These are phyloP conservation scores for Anthopleura sola DNA, from an alignment of 64 coral and sea anemone genomes.

Conservation along the genomic window DNA sequence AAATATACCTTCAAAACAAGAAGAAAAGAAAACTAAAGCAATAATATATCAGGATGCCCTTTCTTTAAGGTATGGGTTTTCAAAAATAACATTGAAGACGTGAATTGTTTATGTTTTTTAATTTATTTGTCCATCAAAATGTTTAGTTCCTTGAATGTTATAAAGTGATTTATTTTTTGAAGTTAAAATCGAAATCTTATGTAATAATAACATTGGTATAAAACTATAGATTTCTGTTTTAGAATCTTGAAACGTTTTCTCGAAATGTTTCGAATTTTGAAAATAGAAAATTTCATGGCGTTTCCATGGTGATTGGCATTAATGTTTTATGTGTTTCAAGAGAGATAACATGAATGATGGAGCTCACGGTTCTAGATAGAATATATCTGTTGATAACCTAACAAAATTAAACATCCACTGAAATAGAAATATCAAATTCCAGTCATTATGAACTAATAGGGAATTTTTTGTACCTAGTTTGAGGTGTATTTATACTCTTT, in stretches of 20 bases:
- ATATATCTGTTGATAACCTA: neutral
- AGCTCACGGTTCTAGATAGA: neutral
- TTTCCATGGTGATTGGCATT: neutral
- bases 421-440: no score
- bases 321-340: neutral
- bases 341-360: neutral
- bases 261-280: neutral
- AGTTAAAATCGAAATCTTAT: neutral
- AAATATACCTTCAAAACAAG: constrained; percentile 9
- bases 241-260: neutral
- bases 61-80: constrained; percentile 62
- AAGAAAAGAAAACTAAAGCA: constrained; percentile 25
- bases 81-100: neutral
- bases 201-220: neutral
- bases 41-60: constrained; percentile 62
- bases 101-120: neutral
- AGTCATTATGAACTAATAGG: no score
- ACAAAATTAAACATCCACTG: no score
- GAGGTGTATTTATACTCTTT: no score
- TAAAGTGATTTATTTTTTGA: neutral
- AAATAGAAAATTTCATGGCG: neutral
- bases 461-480: no score
- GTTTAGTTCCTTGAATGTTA: neutral
- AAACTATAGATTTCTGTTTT: no score
- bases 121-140: neutral